Evolutionary conservation across 2,113 vertebrate genomes (phyloP), one percentile per base, ranked within the genome.

Genomic region (Paedocypris sp.): DNA sequence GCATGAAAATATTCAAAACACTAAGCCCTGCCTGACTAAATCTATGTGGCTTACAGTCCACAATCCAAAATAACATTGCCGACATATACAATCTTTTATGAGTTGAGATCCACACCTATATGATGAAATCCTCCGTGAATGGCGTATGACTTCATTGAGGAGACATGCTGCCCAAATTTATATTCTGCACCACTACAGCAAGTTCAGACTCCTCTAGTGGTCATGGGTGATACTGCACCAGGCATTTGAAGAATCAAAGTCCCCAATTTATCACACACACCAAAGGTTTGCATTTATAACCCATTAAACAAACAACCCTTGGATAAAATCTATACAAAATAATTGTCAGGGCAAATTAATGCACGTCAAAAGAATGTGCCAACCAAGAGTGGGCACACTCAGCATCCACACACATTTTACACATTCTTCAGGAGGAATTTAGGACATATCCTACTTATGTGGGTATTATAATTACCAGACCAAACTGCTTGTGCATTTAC

Each of bases 101-200:
- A 51, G 26, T 29, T 38, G 60, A n/a, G 58, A 77, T 67, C 75
- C 72, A 82, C 78, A 80, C 77, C 74, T 80, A 69, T 26, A 72
- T 79, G 78, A 81, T 72, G 71, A 80, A 79, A 80, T 73, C 67
- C 72, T n/a, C 68, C 76, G 64, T 43, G 4, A 72, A 78, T 74
- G 74, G 72, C 66, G 75, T n/a, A 81, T 81, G 79, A 80, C 62
- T 70, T 83, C 79, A 83, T 66, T 56, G 60, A 59, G 60, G 48
- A 80, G 75, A 73, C 76, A 81, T 81, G 53, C 41, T 57, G 62
- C 57, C 43, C 65, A 77, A 72, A 72, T 52, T n/a, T 52, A 51
- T 56, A 62, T 58, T 51, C 38, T 48, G 47, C 35, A 7, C 35
- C 42, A 4, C 33, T 38, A 43, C 67, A 74, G 66, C 36, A 38